A percentile compares a stretch with the other conserved stretches of the same genome.
Conservation (phyloP, 92 coral and sea anemone genomes). For the Porites evermanni region DNA sequence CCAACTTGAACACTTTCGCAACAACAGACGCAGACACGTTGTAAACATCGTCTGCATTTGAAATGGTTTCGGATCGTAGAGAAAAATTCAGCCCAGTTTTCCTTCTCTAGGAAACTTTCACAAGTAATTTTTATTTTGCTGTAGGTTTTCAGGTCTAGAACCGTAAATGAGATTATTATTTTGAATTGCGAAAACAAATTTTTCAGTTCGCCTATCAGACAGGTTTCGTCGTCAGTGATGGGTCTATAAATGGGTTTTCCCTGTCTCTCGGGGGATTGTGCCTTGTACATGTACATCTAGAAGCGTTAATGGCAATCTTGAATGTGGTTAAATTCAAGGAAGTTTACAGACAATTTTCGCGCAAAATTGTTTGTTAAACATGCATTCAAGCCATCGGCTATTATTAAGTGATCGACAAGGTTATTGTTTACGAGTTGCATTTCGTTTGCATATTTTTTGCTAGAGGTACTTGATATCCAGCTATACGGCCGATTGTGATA, state of each 20-base stretch:
- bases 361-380: neutral
- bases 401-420: too few relatives aligned
- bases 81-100: neutral
- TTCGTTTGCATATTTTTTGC: too few relatives aligned
- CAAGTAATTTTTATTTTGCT: neutral
- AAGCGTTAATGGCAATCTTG: too few relatives aligned
- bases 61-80: neutral
- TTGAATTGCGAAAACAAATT: neutral
- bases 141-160: neutral
- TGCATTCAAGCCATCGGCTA: too few relatives aligned
- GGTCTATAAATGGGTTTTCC: slow-evolving; percentile 5
- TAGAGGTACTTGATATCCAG: too few relatives aligned
- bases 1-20: neutral
- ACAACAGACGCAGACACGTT: neutral
- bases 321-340: neutral
- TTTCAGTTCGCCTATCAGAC: neutral
- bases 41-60: slow-evolving; percentile 2
- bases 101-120: neutral
- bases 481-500: too few relatives aligned
- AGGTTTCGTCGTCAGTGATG: neutral
- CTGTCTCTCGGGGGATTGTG: neutral
- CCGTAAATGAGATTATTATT: neutral
- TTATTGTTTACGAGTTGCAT: too few relatives aligned
- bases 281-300: too few relatives aligned
- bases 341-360: neutral